Evolutionary conservation across 2,888 invertebrate genomes (phyloP).

Genomic region (Amphimallon solstitiale): DNA sequence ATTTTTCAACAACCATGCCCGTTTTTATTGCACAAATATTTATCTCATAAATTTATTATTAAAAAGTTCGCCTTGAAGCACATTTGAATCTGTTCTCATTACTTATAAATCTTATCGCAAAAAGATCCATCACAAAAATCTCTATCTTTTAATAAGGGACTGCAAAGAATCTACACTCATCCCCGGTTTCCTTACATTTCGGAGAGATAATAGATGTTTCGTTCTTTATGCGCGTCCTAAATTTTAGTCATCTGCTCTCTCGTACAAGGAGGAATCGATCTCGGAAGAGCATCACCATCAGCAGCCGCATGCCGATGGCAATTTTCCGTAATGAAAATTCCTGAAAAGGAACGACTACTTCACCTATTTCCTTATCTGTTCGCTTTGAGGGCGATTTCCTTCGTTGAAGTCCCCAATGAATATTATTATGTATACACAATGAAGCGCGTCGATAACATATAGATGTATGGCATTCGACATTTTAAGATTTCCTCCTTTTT

Average conservation of each 20-base stretch:
- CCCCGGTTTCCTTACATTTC: not conserved
- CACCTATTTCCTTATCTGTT: conserved; percentile 9
- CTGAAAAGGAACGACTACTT: conserved; percentile 11
- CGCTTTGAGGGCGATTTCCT: no score
- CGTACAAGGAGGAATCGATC: conserved; percentile 7
- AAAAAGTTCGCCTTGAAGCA: no score
- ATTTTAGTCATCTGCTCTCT: not conserved
- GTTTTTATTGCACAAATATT: no score
- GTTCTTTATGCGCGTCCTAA: not conserved
- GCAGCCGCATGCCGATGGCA: conserved; percentile 1
- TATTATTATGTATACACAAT: conserved; percentile 25
- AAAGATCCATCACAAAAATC: no score
- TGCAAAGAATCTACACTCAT: no score
- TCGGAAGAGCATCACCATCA: conserved; percentile 5
- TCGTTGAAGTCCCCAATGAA: not conserved
- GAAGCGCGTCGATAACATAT: not conserved
- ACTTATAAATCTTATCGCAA: no score
- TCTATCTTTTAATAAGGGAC: no score
- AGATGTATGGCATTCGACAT: conserved; percentile 8
- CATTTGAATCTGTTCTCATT: no score
- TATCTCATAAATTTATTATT: no score
- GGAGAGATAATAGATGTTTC: not conserved
- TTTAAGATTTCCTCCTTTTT: conserved; percentile 13
- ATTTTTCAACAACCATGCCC: no score
- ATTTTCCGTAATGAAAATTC: conserved; percentile 31